Percentiles rank a stretch among this genome's conserved stretches.
Evolutionary conservation across 2,888 invertebrate genomes (phyloP).

Genomic region (Adelphocoris suturalis): DNA sequence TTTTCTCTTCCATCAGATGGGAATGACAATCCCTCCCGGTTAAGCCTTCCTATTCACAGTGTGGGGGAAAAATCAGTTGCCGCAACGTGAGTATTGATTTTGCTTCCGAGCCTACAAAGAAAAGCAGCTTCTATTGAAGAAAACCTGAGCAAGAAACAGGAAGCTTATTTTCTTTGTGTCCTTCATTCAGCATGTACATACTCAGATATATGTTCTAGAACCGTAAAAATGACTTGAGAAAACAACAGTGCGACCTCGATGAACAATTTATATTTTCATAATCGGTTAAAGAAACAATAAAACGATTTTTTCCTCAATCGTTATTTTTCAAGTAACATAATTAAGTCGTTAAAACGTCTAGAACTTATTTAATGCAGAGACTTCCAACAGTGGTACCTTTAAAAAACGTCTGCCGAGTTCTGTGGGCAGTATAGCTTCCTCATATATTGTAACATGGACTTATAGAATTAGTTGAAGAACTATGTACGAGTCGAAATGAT

Average conservation of each 20-base stretch:
- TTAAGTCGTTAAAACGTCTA: too few relatives aligned
- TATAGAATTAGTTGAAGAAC: too few relatives aligned
- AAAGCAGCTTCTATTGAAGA: not conserved
- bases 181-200: not conserved
- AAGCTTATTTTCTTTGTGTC: not conserved
- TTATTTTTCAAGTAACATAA: too few relatives aligned
- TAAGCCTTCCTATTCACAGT: conserved; percentile 1
- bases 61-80: conserved; percentile 25
- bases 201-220: not conserved
- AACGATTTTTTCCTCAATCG: too few relatives aligned
- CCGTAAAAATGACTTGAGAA: not conserved
- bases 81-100: conserved; percentile 6
- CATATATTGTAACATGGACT: too few relatives aligned
- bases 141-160: not conserved
- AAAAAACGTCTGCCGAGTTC: too few relatives aligned
- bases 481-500: too few relatives aligned
- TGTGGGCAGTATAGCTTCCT: too few relatives aligned
- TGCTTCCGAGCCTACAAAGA: not conserved
- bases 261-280: too few relatives aligned
- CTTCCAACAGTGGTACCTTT: too few relatives aligned
- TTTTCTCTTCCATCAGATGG: not conserved
- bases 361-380: too few relatives aligned
- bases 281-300: too few relatives aligned
- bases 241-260: not conserved
- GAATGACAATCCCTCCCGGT: conserved; percentile 19